phyloP scores from a whole-genome alignment of 1,140 invertebrate genomes.

The Drosophila lini region DNA sequence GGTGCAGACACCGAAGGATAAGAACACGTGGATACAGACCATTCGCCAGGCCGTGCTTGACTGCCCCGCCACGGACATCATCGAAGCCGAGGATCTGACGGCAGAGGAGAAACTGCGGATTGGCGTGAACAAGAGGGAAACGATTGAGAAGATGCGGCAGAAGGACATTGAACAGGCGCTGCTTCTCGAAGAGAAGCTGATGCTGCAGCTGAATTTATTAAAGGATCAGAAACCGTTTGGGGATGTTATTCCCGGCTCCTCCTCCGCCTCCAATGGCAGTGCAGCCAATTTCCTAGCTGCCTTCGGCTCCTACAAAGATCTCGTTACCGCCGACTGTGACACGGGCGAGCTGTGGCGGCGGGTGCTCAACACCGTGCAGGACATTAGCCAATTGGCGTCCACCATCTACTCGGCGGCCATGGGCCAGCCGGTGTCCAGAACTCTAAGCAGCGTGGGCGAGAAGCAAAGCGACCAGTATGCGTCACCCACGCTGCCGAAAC shows the following conservation, averaged over 20 bases:
- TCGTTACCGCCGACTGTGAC: conserved; percentile 87
- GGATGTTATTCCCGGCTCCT: conserved; percentile 13
- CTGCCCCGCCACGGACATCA: conserved; percentile 87
- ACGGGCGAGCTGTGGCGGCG: conserved; percentile 89
- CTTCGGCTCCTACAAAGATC: conserved; percentile 86
- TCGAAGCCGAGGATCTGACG: conserved; percentile 87
- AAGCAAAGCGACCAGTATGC: conserved; percentile 93
- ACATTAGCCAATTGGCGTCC: conserved; percentile 88
- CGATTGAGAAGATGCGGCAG: conserved; percentile 89
- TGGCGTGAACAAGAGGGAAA: conserved; percentile 90
- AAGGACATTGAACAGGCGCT: conserved; percentile 94
- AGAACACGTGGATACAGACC: conserved; percentile 94
- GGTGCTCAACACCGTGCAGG: conserved; percentile 89
- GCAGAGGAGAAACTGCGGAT: conserved; percentile 90
- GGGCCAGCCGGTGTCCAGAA: conserved; percentile 90
- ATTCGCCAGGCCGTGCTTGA: conserved; percentile 91
- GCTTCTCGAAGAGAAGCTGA: conserved; percentile 94
- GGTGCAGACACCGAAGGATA: conserved; percentile 94
- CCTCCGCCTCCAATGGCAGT: conserved; percentile 40
- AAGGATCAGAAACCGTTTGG: conserved; percentile 84
- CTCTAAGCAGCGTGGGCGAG: conserved; percentile 96
- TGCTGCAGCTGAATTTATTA: conserved; percentile 91
- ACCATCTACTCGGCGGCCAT: conserved; percentile 89
- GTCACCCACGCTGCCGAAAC: conserved; percentile 92
- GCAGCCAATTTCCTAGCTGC: conserved; percentile 79